Percentiles rank a stretch among this genome's conserved stretches.
phyloP scores from a whole-genome alignment of 2,888 invertebrate species.

The Idaea aversata region DNA sequence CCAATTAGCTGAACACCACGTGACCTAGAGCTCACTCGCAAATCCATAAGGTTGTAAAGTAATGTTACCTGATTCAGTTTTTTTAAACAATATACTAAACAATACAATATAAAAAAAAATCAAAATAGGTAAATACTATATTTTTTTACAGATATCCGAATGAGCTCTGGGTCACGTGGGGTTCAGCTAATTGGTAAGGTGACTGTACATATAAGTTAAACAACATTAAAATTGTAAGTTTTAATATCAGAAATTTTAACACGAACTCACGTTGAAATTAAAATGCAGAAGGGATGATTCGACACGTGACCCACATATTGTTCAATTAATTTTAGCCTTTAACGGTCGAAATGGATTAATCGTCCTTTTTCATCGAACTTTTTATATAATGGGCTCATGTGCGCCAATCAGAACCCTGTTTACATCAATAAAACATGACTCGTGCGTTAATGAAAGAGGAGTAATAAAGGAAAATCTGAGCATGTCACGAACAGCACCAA shows the following conservation, averaged over 20 bases:
- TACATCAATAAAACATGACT: slow-evolving; percentile 1
- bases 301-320: slow-evolving; percentile 52
- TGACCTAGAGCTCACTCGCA: too few relatives aligned
- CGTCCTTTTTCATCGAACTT: neutral
- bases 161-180: too few relatives aligned
- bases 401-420: slow-evolving; percentile 19
- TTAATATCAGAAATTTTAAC: neutral
- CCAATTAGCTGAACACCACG: too few relatives aligned
- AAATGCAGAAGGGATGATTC: slow-evolving; percentile 24
- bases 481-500: slow-evolving; percentile 37
- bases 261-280: slow-evolving; percentile 16
- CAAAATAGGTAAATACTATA: too few relatives aligned
- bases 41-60: too few relatives aligned
- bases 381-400: slow-evolving; percentile 16
- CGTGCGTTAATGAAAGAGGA: slow-evolving; percentile 9
- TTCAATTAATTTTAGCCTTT: slow-evolving; percentile 16
- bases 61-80: too few relatives aligned
- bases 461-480: slow-evolving; percentile 25
- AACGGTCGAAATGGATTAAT: slow-evolving; percentile 22
- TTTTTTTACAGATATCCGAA: too few relatives aligned
- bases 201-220: neutral
- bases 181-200: too few relatives aligned
- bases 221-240: neutral
- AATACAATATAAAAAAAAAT: too few relatives aligned
- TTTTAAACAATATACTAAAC: too few relatives aligned